phyloP scores from a whole-genome alignment of 92 coral and sea anemone species.

The Siderastrea radians region DNA sequence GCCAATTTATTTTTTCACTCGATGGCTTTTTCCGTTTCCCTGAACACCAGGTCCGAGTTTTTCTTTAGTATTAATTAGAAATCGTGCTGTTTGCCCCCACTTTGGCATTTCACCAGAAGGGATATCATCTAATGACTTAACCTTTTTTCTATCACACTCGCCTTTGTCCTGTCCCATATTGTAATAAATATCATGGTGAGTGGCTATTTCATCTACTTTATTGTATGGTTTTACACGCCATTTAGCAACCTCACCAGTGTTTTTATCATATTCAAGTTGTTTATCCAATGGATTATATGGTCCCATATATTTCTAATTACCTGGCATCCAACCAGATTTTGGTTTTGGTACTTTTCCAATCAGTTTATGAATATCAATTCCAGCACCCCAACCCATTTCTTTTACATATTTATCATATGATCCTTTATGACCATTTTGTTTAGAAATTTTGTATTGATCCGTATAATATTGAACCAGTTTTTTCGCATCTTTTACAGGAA shows the following conservation, averaged over 20 bases:
- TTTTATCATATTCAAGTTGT: conserved; percentile 14
- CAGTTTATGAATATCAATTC: conserved; percentile 10
- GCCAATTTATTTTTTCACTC: neutral
- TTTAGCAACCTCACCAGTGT: conserved; percentile 21
- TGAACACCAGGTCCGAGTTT: conserved; percentile 16
- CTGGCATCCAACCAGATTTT: conserved; percentile 1
- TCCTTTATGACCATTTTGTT: too few species aligned
- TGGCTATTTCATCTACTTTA: conserved; percentile 33
- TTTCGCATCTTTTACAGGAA: too few species aligned
- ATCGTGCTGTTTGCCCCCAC: conserved; percentile 24
- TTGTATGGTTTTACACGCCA: conserved; percentile 48
- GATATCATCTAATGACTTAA: conserved; percentile 1
- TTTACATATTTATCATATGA: too few species aligned
- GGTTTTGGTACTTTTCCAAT: conserved; percentile 24
- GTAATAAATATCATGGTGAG: conserved; percentile 38
- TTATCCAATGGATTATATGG: conserved; percentile 8
- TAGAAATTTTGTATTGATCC: too few species aligned
- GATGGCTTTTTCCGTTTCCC: conserved; percentile 25
- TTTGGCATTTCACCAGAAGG: conserved; percentile 33
- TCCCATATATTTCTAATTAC: conserved; percentile 10
- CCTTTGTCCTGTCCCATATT: conserved; percentile 16
- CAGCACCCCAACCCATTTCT: too few species aligned
- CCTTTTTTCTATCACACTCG: conserved; percentile 35
- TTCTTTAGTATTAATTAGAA: conserved; percentile 9
- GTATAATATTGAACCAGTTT: too few species aligned